These are phyloP conservation scores for Hypsopygia costalis DNA, from an alignment of 2,888 invertebrate species.

Conservation along the genomic window DNA sequence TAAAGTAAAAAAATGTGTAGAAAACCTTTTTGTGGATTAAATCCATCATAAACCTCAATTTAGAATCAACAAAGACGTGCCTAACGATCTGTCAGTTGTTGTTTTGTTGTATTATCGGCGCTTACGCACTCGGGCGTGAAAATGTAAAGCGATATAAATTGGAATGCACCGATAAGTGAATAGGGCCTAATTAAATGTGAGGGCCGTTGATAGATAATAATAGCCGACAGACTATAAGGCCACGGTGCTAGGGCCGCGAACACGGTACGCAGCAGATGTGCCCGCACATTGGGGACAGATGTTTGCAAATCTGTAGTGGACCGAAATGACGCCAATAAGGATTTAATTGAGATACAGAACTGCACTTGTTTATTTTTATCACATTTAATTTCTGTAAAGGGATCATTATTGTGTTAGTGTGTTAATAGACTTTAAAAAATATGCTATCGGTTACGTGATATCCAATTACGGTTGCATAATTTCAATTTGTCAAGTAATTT, in stretches of 20 bases:
- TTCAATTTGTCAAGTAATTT: too few species aligned
- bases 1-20: too few species aligned
- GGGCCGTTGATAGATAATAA: constrained; percentile 55
- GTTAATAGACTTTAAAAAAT: too few species aligned
- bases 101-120: constrained; percentile 44
- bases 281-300: constrained; percentile 59
- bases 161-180: constrained; percentile 67
- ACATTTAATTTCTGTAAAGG: neutral
- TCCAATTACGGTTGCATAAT: too few species aligned
- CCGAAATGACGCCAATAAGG: constrained; percentile 41
- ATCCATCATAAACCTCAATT: too few species aligned
- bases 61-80: constrained; percentile 7
- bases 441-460: too few species aligned
- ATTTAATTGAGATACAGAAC: constrained; percentile 19
- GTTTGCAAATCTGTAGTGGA: constrained; percentile 46
- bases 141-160: constrained; percentile 60
- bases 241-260: constrained; percentile 48
- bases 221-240: constrained; percentile 34
- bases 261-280: constrained; percentile 65
- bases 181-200: constrained; percentile 67
- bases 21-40: too few species aligned
- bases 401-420: too few species aligned
- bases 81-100: constrained; percentile 47
- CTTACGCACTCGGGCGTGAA: constrained; percentile 50
- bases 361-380: constrained; percentile 8